These are phyloP conservation scores for Phalacrocorax pelagicus DNA, from an alignment of 2,113 vertebrate species.

Conservation along the genomic window DNA sequence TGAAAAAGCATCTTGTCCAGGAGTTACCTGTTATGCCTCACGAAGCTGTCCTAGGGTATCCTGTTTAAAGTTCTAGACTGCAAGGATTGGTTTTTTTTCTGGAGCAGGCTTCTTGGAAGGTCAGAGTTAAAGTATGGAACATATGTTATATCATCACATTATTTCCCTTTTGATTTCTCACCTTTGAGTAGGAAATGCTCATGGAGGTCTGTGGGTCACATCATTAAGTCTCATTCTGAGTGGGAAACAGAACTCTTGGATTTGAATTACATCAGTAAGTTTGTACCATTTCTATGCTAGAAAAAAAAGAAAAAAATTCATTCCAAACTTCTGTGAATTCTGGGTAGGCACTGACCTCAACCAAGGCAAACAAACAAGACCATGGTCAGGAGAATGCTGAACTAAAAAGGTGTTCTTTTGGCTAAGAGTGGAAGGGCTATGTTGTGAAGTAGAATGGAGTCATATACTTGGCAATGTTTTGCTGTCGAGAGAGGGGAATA, in stretches of 20 bases:
- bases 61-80: not conserved
- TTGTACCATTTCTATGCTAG: not conserved
- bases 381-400: not conserved
- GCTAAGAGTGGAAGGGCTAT: not conserved
- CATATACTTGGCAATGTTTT: not conserved
- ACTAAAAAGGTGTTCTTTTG: not conserved
- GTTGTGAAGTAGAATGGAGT: not conserved
- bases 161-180: not conserved
- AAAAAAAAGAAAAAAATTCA: not conserved
- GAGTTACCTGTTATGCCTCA: too few relatives aligned
- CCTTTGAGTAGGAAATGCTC: not conserved
- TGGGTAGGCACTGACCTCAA: not conserved
- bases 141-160: not conserved
- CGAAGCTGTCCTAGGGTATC: not conserved
- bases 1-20: not conserved
- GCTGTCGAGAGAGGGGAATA: not conserved
- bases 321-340: too few relatives aligned
- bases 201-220: not conserved
- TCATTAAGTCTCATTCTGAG: not conserved
- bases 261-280: not conserved
- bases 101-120: not conserved
- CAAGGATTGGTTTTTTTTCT: not conserved
- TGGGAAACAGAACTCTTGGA: not conserved
- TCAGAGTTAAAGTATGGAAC: not conserved
- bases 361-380: not conserved